Evolutionary conservation across 2,113 vertebrate species (phyloP), one percentile per base, ranked within the genome.

Genomic region (Aegotheles bennettii): DNA sequence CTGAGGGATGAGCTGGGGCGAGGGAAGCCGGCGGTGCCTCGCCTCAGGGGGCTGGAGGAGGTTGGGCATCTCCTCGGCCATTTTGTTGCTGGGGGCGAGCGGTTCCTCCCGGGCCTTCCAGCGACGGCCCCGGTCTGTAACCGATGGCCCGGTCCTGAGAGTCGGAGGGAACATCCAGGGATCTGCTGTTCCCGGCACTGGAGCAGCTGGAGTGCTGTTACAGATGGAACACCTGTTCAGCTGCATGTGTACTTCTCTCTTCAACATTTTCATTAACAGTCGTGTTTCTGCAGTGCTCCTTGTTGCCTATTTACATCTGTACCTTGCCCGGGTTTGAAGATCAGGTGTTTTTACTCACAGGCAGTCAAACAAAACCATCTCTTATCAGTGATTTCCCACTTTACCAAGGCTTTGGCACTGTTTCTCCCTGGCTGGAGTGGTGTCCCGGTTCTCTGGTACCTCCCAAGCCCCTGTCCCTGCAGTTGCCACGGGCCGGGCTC

Each of bases 101-200:
- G 16, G 19, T 42, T 18, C 3, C 4, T 16, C 4, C 6, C 2
- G 11, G 17, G 5, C 3, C 3, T 6, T 4, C 7, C 31, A 2
- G 0, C 1, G 11, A 0, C 5, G 19, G 25, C 9, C 1, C 4
- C 0, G 2, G 0, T 7, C 21, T 36, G 1, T 20, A 4, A 4
- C 2, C 1, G 17, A 2, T 43, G 43, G 0, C 10, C 10, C 1
- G 0, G 18, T 9, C 21, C 12, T 9, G 8, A 4, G 25, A 1
- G 56, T 16, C 2, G 2, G 9, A 21, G 16, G 42, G 14, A 26
- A 2, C 20, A 9, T 2, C 9, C 45, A 13, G 60, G 45, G 29
- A 3, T 29, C 68, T 59, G 0, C 14, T 15, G 24, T 54, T 3
- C 5, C 16, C 6, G 29, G 16, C 7, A 1, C 16, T 86, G 3